These are phyloP conservation scores for Melanaphis sacchari DNA, from an alignment of 1,140 invertebrate species.

Conservation along the genomic window DNA sequence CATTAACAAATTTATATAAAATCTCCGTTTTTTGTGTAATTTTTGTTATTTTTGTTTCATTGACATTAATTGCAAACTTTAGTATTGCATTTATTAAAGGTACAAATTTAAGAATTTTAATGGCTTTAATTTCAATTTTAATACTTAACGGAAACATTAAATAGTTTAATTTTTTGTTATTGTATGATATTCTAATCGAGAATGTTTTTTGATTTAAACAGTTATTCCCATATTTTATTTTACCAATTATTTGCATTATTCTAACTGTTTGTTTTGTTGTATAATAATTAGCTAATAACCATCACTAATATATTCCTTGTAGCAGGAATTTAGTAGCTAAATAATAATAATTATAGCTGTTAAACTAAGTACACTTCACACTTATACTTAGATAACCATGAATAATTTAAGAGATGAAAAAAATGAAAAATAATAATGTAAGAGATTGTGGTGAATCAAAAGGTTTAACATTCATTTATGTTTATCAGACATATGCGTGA, in stretches of 20 bases:
- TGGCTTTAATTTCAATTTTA: not conserved
- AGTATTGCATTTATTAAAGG: not conserved
- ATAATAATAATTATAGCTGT: no score
- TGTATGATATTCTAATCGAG: not conserved
- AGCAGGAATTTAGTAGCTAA: no score
- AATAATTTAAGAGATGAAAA: no score
- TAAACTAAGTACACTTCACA: no score
- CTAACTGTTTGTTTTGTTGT: not conserved
- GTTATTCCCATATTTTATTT: not conserved
- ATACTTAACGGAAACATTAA: not conserved
- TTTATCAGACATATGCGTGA: not conserved
- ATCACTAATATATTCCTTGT: no score
- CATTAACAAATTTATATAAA: not conserved
- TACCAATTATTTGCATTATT: not conserved
- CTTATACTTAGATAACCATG: not conserved
- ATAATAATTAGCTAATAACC: no score
- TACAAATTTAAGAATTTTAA: not conserved
- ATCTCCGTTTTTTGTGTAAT: not conserved
- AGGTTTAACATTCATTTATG: not conserved
- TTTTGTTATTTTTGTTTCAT: not conserved
- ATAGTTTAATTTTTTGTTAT: not conserved
- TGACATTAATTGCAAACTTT: not conserved
- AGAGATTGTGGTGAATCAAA: not conserved
- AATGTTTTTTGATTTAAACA: not conserved
- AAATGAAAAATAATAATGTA: no score